Evolutionary conservation across 2,113 vertebrate species (phyloP).

Genomic region (Microtus montanus): DNA sequence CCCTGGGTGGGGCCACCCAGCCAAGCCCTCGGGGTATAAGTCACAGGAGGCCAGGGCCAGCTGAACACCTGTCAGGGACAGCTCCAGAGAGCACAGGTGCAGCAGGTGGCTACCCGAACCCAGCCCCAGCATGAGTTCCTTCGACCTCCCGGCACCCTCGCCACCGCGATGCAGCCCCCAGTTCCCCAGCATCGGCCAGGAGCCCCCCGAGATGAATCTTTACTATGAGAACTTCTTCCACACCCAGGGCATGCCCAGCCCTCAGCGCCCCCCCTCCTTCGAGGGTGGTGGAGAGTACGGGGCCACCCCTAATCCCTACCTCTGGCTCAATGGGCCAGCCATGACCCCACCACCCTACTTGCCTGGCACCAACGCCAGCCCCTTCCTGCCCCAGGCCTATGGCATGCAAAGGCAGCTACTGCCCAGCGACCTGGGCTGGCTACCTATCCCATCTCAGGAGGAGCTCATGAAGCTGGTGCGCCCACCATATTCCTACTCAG

Average conservation of each 20-base stretch:
- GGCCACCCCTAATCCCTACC: constrained; percentile 92
- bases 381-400: constrained; percentile 95
- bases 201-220: constrained; percentile 96
- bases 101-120: constrained; percentile 31
- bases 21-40: constrained; percentile 87
- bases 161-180: constrained; percentile 96
- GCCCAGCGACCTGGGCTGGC: constrained; percentile 95
- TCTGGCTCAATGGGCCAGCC: constrained; percentile 95
- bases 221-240: constrained; percentile 98
- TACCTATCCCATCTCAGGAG: constrained; percentile 96
- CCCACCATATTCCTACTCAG: constrained; percentile 98
- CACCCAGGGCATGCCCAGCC: constrained; percentile 93
- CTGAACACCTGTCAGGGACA: constrained; percentile 84
- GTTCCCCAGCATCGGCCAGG: constrained; percentile 96
- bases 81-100: constrained; percentile 68
- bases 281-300: constrained; percentile 92
- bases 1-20: constrained; percentile 84
- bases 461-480: constrained; percentile 98
- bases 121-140: constrained; percentile 91
- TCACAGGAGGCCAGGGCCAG: constrained; percentile 77
- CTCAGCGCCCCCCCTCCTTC: constrained; percentile 93
- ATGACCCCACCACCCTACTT: constrained; percentile 92
- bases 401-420: constrained; percentile 95
- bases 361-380: constrained; percentile 86
- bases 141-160: constrained; percentile 92